Evolutionary conservation across 2,113 vertebrate genomes (phyloP).

Genomic region (Tragulus kanchil): DNA sequence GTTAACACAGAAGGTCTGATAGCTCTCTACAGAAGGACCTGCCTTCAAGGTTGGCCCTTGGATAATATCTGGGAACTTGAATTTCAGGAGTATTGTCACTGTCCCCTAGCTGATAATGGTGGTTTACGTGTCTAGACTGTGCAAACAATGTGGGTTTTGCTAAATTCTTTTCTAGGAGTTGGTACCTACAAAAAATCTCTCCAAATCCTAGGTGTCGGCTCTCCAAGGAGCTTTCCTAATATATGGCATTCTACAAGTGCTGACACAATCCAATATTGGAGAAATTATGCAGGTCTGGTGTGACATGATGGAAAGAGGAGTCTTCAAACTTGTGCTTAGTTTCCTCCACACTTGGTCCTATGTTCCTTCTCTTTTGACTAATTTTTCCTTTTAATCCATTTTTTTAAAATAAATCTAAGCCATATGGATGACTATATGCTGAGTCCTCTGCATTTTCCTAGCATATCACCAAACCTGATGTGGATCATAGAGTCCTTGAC

Average conservation of each 20-base stretch:
- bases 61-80: background rate
- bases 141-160: background rate
- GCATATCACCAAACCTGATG: background rate
- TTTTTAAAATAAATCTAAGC: background rate
- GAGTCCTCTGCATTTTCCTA: background rate
- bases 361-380: background rate
- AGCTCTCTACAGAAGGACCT: background rate
- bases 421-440: background rate
- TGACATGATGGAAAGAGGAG: background rate
- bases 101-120: background rate
- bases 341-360: background rate
- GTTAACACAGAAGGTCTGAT: background rate
- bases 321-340: background rate
- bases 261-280: background rate
- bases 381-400: background rate
- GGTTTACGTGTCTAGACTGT: background rate
- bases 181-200: background rate
- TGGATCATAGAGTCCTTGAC: background rate
- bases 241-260: background rate
- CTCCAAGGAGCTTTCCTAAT: background rate
- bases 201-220: background rate
- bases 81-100: background rate
- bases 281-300: background rate
- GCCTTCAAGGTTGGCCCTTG: background rate
- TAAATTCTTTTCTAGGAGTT: background rate